phyloP scores from a whole-genome alignment of 1,140 invertebrate species.

The Contarinia nasturtii region DNA sequence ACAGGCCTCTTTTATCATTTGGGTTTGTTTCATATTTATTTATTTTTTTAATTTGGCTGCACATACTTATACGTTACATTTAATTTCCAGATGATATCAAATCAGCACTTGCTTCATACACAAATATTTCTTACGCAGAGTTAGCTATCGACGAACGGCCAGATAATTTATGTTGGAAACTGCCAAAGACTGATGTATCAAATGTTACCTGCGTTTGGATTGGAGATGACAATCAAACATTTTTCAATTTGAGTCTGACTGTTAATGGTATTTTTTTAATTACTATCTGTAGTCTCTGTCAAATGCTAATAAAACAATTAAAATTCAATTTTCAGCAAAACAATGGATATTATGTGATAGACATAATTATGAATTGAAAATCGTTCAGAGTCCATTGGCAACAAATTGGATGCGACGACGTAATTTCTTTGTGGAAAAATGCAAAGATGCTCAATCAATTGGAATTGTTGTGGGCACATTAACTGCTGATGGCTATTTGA shows the following conservation, averaged over 20 bases:
- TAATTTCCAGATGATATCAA: neutral
- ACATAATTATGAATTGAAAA: slow-evolving; percentile 4
- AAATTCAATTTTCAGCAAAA: neutral
- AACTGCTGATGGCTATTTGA: slow-evolving; percentile 58
- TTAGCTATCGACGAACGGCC: neutral
- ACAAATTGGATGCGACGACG: slow-evolving; percentile 50
- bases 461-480: slow-evolving; percentile 81
- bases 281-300: too few species aligned
- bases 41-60: too few species aligned
- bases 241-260: slow-evolving; percentile 2
- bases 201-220: slow-evolving; percentile 1
- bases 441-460: slow-evolving; percentile 69
- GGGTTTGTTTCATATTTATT: slow-evolving; percentile 23
- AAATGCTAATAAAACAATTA: too few species aligned
- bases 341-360: slow-evolving; percentile 19
- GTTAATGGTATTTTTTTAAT: slow-evolving; percentile 1
- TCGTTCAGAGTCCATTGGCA: slow-evolving; percentile 15
- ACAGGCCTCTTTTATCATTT: slow-evolving; percentile 43
- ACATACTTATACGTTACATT: too few species aligned
- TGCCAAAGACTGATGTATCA: neutral
- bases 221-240: slow-evolving; percentile 3
- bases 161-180: slow-evolving; percentile 1
- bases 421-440: slow-evolving; percentile 67
- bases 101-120: neutral
- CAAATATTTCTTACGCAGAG: neutral